Conservation (phyloP, 1,140 invertebrate species). For the Drosophila nigrodunni region DNA sequence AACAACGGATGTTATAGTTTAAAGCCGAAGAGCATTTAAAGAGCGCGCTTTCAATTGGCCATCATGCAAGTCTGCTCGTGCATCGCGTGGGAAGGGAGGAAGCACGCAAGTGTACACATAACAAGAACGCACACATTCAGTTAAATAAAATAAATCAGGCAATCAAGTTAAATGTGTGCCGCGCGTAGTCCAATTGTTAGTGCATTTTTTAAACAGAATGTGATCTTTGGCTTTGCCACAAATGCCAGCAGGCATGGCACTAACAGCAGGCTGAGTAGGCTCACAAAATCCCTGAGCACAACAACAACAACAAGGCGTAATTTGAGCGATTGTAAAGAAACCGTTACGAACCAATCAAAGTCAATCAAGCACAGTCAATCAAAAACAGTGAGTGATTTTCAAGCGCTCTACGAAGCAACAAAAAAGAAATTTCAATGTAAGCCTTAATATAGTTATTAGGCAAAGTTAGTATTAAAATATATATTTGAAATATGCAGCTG, state of each 20-base stretch:
- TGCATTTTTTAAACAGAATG: slow-evolving; percentile 62
- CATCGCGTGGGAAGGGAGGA: not conserved
- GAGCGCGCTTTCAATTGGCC: slow-evolving; percentile 7
- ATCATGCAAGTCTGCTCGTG: slow-evolving; percentile 46
- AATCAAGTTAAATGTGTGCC: slow-evolving; percentile 71
- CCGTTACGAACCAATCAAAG: slow-evolving; percentile 53
- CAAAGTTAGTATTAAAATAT: slow-evolving; percentile 12
- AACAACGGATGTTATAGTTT: no score
- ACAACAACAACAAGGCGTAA: not conserved
- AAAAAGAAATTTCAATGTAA: slow-evolving; percentile 86
- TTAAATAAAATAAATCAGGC: slow-evolving; percentile 48
- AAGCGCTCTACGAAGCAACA: slow-evolving; percentile 84
- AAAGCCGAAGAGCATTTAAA: no score
- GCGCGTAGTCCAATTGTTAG: slow-evolving; percentile 56
- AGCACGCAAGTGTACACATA: slow-evolving; percentile 52
- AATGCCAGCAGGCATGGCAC: slow-evolving; percentile 2
- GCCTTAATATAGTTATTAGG: slow-evolving; percentile 56
- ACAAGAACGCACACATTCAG: slow-evolving; percentile 49
- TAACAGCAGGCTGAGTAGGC: not conserved
- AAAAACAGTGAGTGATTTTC: slow-evolving; percentile 75
- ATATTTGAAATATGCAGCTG: not conserved
- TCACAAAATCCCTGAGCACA: slow-evolving; percentile 41
- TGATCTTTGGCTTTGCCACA: slow-evolving; percentile 37
- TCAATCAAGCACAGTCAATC: slow-evolving; percentile 11
- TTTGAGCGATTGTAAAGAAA: slow-evolving; percentile 34